A percentile compares a stretch with the other conserved stretches of the same genome.
These are phyloP conservation scores for Conistra vaccinii DNA, from an alignment of 2,888 invertebrate genomes.

Conservation along the genomic window DNA sequence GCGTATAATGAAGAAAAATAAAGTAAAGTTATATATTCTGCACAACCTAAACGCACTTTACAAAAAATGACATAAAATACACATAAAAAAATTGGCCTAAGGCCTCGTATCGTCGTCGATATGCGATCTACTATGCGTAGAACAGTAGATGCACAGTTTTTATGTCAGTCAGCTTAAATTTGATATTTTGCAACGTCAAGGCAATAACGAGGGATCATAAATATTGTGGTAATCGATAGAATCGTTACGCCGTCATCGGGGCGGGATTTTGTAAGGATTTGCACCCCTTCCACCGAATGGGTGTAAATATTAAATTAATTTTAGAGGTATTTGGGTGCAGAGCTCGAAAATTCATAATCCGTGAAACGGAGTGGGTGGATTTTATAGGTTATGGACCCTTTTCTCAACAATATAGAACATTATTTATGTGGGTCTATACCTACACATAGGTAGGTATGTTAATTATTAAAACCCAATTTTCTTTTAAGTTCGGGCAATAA, in stretches of 20 bases:
- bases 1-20: no score
- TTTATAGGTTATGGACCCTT: not conserved
- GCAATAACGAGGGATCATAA: slow-evolving; percentile 63
- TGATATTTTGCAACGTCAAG: slow-evolving; percentile 65
- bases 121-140: slow-evolving; percentile 6
- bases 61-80: no score
- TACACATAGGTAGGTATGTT: not conserved
- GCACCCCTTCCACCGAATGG: slow-evolving; percentile 29
- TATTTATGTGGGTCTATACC: not conserved
- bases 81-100: no score
- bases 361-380: not conserved
- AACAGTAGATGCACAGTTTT: slow-evolving; percentile 36
- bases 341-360: slow-evolving; percentile 26
- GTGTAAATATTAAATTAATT: slow-evolving; percentile 32
- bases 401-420: not conserved
- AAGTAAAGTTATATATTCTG: no score
- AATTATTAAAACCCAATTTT: not conserved
- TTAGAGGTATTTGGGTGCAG: slow-evolving; percentile 21
- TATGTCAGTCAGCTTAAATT: slow-evolving; percentile 52
- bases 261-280: slow-evolving; percentile 46
- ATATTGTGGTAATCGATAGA: slow-evolving; percentile 68
- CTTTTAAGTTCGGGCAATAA: not conserved
- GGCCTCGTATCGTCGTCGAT: no score
- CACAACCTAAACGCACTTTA: no score
- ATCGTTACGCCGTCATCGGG: slow-evolving; percentile 31